Conservation (phyloP, 2,888 invertebrate species). For the Celastrina argiolus region DNA sequence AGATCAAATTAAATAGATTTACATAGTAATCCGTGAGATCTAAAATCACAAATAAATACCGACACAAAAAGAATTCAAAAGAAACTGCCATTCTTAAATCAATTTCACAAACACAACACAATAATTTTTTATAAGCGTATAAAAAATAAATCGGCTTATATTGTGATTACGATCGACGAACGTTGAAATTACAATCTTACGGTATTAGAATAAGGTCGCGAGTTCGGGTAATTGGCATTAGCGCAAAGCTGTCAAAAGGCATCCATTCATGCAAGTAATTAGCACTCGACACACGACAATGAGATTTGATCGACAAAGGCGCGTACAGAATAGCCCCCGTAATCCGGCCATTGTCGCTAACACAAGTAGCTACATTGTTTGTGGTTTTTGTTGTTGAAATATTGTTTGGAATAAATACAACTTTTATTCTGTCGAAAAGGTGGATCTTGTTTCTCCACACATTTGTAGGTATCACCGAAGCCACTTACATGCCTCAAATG, state of each 20-base stretch:
- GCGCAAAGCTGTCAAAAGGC: constrained; percentile 46
- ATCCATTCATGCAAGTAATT: constrained; percentile 58
- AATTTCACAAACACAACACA: constrained; percentile 7
- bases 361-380: constrained; percentile 9
- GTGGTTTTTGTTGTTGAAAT: not conserved
- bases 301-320: constrained; percentile 52
- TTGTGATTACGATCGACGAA: constrained; percentile 44
- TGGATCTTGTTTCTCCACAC: not conserved
- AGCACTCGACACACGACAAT: constrained; percentile 54
- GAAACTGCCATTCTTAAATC: constrained; percentile 11
- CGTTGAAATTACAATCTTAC: constrained; percentile 15
- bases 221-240: not conserved
- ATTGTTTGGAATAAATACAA: constrained; percentile 3
- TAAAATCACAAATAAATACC: constrained; percentile 5
- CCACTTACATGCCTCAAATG: too few species aligned
- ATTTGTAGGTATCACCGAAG: not conserved
- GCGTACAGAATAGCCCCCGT: constrained; percentile 45
- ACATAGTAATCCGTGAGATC: not conserved
- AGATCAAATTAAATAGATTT: not conserved
- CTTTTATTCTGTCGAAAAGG: not conserved
- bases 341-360: constrained; percentile 44
- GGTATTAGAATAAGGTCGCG: not conserved
- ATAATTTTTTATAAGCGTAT: constrained; percentile 24
- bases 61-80: not conserved
- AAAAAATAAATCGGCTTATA: constrained; percentile 45